Conservation (phyloP, 1,140 invertebrate genomes). For the Melanaphis sacchari region DNA sequence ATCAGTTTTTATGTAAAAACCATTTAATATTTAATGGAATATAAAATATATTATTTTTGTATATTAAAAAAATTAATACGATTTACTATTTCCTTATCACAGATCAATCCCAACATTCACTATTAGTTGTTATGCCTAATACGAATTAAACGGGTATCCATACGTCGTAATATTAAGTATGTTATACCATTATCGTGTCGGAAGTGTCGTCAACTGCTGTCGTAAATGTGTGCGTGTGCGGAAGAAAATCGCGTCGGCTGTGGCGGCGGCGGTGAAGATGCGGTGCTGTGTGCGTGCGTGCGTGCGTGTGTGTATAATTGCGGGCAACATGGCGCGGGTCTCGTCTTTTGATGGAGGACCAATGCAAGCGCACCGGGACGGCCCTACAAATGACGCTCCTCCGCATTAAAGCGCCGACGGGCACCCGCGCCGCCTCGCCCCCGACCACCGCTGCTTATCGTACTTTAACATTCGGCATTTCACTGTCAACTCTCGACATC, state of each 20-base stretch:
- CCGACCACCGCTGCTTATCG: slow-evolving; percentile 33
- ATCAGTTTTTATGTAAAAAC: too few species aligned
- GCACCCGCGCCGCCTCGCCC: slow-evolving; percentile 6
- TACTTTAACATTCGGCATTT: slow-evolving; percentile 55
- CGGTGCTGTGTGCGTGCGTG: background rate
- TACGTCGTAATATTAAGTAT: too few species aligned
- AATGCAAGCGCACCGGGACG: slow-evolving; percentile 57
- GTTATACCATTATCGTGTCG: background rate
- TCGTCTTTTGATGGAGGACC: slow-evolving; percentile 56
- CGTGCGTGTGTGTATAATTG: slow-evolving; percentile 52
- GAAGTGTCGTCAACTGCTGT: background rate
- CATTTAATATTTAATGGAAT: too few species aligned
- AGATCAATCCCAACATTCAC: too few species aligned
- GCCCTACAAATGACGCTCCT: slow-evolving; percentile 56
- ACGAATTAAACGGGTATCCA: too few species aligned
- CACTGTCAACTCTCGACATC: slow-evolving; percentile 52
- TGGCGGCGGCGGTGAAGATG: background rate
- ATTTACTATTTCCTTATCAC: too few species aligned
- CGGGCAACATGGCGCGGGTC: slow-evolving; percentile 57
- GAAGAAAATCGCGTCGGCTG: background rate
- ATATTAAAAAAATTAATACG: too few species aligned
- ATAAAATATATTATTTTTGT: too few species aligned
- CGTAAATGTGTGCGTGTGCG: background rate
- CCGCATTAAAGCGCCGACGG: slow-evolving; percentile 56
- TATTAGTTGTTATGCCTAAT: too few species aligned